Percentiles rank a stretch among this genome's conserved stretches.
Conservation (phyloP, 2,888 invertebrate genomes). For the Electrophaes corylata region DNA sequence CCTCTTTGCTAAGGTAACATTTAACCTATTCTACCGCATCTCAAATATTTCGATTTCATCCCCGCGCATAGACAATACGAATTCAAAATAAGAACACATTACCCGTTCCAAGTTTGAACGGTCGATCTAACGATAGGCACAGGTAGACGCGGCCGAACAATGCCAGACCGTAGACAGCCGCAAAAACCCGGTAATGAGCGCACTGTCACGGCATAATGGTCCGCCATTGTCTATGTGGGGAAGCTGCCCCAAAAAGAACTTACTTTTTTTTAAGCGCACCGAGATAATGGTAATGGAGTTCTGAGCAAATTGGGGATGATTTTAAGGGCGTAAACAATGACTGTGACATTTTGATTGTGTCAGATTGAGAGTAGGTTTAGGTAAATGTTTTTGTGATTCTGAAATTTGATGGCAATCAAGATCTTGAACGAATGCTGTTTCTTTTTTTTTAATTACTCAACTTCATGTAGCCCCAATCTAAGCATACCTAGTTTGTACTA, state of each 20-base stretch:
- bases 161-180: conserved; percentile 53
- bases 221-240: conserved; percentile 71
- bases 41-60: conserved; percentile 1
- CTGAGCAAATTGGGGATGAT: conserved; percentile 33
- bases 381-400: neutral
- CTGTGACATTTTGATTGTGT: conserved; percentile 13
- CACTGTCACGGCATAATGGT: conserved; percentile 74
- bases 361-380: neutral
- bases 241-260: conserved; percentile 54
- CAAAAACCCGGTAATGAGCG: conserved; percentile 80
- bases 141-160: conserved; percentile 75
- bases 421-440: too few species aligned
- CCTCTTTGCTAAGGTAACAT: neutral
- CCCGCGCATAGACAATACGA: conserved; percentile 28
- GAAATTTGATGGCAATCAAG: too few species aligned
- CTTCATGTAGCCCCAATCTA: too few species aligned
- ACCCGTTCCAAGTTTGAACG: conserved; percentile 37
- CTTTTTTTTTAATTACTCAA: too few species aligned
- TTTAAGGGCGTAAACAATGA: conserved; percentile 27
- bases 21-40: neutral
- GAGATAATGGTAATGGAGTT: conserved; percentile 45
- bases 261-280: conserved; percentile 45
- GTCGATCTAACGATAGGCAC: conserved; percentile 64
- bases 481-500: too few species aligned
- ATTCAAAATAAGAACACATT: conserved; percentile 38